Evolutionary conservation across 2,797 vertebrate species (phyloP).

Genomic region (Potorous gilbertii): DNA sequence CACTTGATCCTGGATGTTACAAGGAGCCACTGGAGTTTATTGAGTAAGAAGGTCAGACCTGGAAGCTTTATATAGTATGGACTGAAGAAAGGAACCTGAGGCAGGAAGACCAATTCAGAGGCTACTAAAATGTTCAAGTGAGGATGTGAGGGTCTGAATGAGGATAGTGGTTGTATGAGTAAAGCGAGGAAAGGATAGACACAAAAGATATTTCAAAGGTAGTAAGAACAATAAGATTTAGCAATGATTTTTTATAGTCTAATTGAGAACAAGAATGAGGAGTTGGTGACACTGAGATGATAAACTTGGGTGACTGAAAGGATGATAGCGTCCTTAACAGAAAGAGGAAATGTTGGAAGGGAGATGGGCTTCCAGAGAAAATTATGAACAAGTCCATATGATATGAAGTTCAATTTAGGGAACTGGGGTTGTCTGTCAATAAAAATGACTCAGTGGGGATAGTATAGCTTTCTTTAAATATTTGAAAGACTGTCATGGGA

Average conservation of each 20-base stretch:
- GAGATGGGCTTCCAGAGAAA: background rate
- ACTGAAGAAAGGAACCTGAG: no score
- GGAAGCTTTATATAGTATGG: background rate
- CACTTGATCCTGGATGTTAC: background rate
- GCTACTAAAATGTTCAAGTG: background rate
- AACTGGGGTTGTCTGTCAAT: background rate
- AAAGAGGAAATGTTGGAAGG: background rate
- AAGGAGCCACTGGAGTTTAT: background rate
- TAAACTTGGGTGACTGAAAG: background rate
- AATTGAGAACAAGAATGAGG: background rate
- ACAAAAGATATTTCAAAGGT: background rate
- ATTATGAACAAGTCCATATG: background rate
- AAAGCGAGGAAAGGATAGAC: background rate
- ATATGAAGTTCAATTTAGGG: background rate
- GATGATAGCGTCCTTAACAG: background rate
- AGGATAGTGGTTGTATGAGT: background rate
- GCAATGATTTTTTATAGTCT: background rate
- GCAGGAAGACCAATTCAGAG: no score
- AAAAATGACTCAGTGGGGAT: background rate
- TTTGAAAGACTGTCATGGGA: background rate
- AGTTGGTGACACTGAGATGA: background rate
- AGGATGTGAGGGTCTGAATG: background rate
- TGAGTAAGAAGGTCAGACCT: background rate
- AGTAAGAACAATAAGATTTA: background rate
- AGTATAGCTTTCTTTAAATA: background rate